Evolutionary conservation across 2,888 invertebrate genomes (phyloP).

Genomic region (Cheilosia variabilis): DNA sequence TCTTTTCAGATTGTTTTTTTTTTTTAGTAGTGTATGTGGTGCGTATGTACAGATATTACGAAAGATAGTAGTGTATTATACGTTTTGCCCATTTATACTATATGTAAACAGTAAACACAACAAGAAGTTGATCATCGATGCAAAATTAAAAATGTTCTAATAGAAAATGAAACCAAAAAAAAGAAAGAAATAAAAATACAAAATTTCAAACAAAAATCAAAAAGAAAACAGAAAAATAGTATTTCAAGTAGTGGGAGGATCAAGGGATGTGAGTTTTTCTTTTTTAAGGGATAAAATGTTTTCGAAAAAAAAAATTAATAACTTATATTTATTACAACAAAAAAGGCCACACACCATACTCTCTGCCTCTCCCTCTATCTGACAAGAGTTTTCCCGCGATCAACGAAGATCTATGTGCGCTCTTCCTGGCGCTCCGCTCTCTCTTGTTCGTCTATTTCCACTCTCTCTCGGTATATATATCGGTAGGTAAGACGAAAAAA

Average conservation of each 20-base stretch:
- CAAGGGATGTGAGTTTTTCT: slow-evolving; percentile 40
- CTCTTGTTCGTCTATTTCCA: slow-evolving; percentile 9
- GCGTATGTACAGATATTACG: slow-evolving; percentile 75
- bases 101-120: slow-evolving; percentile 73
- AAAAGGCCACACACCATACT: slow-evolving; percentile 75
- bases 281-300: slow-evolving; percentile 18
- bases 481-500: slow-evolving; percentile 68
- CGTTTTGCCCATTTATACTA: slow-evolving; percentile 74
- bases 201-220: slow-evolving; percentile 43
- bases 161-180: slow-evolving; percentile 64
- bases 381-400: slow-evolving; percentile 36
- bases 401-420: slow-evolving; percentile 53
- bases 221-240: slow-evolving; percentile 39
- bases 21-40: slow-evolving; percentile 72
- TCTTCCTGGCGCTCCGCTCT: slow-evolving; percentile 67
- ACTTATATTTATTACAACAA: slow-evolving; percentile 54
- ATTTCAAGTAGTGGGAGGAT: slow-evolving; percentile 22
- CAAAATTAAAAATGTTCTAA: slow-evolving; percentile 72
- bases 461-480: slow-evolving; percentile 56
- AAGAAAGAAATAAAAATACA: slow-evolving; percentile 32
- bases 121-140: slow-evolving; percentile 73
- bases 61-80: slow-evolving; percentile 75
- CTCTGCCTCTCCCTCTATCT: slow-evolving; percentile 64
- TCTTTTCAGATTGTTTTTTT: slow-evolving; percentile 27
- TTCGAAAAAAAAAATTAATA: slow-evolving; percentile 41